Evolutionary conservation across 2,113 vertebrate species (phyloP), one percentile per base, ranked within the genome.

Genomic region (Sander lucioperca): DNA sequence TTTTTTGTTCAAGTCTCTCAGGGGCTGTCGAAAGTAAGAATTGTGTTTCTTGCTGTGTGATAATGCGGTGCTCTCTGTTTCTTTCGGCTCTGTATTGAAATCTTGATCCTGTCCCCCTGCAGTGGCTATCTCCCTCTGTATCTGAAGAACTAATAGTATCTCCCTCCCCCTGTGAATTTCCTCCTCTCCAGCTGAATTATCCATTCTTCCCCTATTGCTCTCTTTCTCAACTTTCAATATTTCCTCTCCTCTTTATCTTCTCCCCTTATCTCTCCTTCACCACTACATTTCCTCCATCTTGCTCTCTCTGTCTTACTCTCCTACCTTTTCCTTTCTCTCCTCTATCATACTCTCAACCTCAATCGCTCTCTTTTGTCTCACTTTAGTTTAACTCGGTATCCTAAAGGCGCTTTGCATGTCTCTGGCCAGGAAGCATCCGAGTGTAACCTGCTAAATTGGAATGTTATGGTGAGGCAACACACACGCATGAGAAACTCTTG

Each of bases 381-480:
- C 82, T 85, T 73, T 30, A 27, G 72, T 67, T 62, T 77, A 61
- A 85, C 72, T 77, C 30, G 1, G 39, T 69, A 62, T 86, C 64
- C 68, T 79, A 43, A 86, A 85, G 84, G 62, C 59, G 56, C 83
- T 82, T 87, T 83, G 77, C 87, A 72, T 89, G 88, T 91, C 66
- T 86, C 86, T 69, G 74, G 71, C 77, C 82, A 83, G 89, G 75
- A 92, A 78, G 86, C 90, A 91, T 79, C 79, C 9, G 92, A 88
- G 91, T 92, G 93, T 89, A 91, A 83, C 92, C 71, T 77, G 72
- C 90, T 92, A 93, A 94, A 94, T 94, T 94, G 78, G 89, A 94
- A 88, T 53, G 83, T 92, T 92, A 90, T 90, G 84, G 85, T 79
- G 73, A 82, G 82, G 87, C 88, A 85, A 90, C 91, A 86, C 86